Evolutionary conservation across 2,113 vertebrate genomes (phyloP).

Genomic region (Heptranchias perlo): DNA sequence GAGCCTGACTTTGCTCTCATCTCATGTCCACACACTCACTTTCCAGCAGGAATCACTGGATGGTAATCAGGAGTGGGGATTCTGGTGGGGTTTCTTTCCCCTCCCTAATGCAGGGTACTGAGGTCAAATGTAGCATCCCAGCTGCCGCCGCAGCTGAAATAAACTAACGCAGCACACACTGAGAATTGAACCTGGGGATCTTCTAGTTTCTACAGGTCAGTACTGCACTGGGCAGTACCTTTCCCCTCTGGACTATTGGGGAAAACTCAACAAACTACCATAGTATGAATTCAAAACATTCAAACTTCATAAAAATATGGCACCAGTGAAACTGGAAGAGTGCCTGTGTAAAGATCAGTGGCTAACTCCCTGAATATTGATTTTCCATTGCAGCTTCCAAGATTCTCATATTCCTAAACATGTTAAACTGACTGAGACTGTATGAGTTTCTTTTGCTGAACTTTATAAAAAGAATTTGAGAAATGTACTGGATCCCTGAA

Average conservation of each 20-base stretch:
- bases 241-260: neutral
- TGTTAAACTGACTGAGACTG: neutral
- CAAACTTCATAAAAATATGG: neutral
- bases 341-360: neutral
- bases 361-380: neutral
- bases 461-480: neutral
- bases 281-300: neutral
- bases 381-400: slow-evolving; percentile 1
- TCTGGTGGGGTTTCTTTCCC: neutral
- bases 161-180: neutral
- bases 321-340: neutral
- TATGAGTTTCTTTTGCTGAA: neutral
- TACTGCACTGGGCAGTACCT: neutral
- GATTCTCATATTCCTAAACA: neutral
- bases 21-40: neutral
- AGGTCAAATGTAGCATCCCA: neutral
- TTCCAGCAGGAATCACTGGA: no score
- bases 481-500: neutral
- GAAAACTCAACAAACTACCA: neutral
- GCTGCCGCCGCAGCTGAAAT: neutral
- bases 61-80: no score
- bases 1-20: no score
- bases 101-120: neutral
- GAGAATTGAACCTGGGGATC: neutral
- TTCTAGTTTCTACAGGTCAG: neutral